Percentiles rank a stretch among this genome's conserved stretches.
Evolutionary conservation across 2,888 invertebrate species (phyloP).

Genomic region (Galerucella nymphaeae): DNA sequence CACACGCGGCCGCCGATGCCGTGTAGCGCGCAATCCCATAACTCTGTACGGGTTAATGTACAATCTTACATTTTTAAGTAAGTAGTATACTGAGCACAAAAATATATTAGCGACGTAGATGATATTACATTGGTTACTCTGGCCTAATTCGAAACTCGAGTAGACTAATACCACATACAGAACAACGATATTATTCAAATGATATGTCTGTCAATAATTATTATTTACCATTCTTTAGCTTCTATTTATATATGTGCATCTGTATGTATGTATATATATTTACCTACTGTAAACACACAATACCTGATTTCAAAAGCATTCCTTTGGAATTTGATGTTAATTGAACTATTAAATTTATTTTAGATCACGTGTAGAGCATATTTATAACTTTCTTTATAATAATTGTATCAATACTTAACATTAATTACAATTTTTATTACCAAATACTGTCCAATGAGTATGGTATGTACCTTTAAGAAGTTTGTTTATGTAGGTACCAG

Average conservation of each 20-base stretch:
- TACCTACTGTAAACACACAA: constrained; percentile 32
- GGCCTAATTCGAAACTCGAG: constrained; percentile 66
- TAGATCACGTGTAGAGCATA: constrained; percentile 10
- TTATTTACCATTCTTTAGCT: constrained; percentile 65
- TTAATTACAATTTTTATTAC: neutral
- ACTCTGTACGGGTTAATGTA: constrained; percentile 53
- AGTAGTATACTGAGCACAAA: constrained; percentile 54
- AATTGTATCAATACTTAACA: neutral
- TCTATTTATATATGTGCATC: constrained; percentile 59
- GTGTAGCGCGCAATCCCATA: constrained; percentile 46
- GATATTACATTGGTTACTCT: constrained; percentile 62
- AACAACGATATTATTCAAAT: constrained; percentile 66
- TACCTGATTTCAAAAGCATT: constrained; percentile 34
- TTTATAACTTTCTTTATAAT: constrained; percentile 4
- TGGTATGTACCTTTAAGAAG: neutral
- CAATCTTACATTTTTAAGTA: constrained; percentile 53
- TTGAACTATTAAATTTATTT: constrained; percentile 25
- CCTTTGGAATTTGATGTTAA: constrained; percentile 24
- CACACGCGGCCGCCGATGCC: constrained; percentile 30
- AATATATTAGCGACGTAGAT: constrained; percentile 58
- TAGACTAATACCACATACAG: constrained; percentile 67
- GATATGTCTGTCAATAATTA: constrained; percentile 65
- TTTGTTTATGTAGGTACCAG: neutral
- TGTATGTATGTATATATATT: constrained; percentile 32
- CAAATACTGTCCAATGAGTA: neutral